Conservation (phyloP, 2,113 vertebrate species). For the Nothocercus nigrocapillus region DNA sequence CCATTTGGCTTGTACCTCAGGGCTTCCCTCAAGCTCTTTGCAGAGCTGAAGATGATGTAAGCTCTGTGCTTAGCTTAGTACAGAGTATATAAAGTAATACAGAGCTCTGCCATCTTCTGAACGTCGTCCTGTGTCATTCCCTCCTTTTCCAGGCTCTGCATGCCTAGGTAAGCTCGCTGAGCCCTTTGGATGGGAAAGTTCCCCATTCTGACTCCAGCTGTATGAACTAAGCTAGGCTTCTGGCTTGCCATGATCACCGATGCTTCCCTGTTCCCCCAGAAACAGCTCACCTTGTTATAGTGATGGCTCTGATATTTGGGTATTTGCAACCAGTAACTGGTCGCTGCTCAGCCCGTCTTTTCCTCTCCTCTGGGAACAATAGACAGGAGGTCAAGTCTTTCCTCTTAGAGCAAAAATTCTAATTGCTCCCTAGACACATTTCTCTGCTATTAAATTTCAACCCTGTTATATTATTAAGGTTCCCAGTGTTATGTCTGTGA, state of each 20-base stretch:
- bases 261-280: neutral
- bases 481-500: neutral
- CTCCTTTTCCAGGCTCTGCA: neutral
- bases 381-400: neutral
- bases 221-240: rapidly evolving
- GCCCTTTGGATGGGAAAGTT: neutral
- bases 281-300: rapidly evolving
- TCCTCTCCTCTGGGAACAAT: neutral
- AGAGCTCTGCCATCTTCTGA: neutral
- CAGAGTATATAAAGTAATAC: too few species aligned
- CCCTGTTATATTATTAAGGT: neutral
- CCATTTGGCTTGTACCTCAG: neutral
- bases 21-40: neutral
- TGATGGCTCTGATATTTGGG: neutral
- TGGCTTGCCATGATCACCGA: neutral
- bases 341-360: neutral
- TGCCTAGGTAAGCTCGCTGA: neutral
- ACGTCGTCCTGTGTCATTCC: neutral
- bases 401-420: neutral
- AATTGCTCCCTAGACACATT: neutral
- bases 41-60: neutral
- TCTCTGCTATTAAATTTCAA: neutral
- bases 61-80: neutral
- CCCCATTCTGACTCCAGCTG: neutral
- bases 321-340: neutral